Percentiles rank a stretch among this genome's conserved stretches.
These are phyloP conservation scores for Plusia festucae DNA, from an alignment of 2,888 invertebrate species.

Conservation along the genomic window DNA sequence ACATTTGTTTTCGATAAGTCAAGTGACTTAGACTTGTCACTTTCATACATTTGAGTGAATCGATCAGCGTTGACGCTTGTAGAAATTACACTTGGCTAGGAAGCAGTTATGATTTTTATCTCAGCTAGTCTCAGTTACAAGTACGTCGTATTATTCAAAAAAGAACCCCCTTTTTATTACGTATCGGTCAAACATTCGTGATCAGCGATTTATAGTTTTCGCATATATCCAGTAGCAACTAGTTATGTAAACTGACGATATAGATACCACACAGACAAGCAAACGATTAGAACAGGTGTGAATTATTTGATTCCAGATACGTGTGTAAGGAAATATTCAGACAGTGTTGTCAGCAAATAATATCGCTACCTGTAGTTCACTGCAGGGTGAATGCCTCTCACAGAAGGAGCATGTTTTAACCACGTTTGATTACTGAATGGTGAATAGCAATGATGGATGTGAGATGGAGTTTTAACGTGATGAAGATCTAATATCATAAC, in stretches of 20 bases:
- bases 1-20: no score
- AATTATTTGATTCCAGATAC: constrained; percentile 33
- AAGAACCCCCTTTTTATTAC: constrained; percentile 30
- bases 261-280: constrained; percentile 25
- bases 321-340: constrained; percentile 9
- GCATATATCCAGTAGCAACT: constrained; percentile 29
- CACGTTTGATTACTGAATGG: neutral
- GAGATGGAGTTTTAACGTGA: no score
- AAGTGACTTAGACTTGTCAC: no score
- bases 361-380: neutral
- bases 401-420: neutral
- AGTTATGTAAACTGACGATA: constrained; percentile 39
- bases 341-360: constrained; percentile 12
- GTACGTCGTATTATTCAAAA: constrained; percentile 21
- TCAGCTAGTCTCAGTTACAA: neutral
- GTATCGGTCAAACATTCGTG: constrained; percentile 49
- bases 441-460: no score
- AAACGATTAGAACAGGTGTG: constrained; percentile 21
- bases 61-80: no score
- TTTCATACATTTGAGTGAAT: no score
- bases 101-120: neutral
- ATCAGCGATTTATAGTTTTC: constrained; percentile 35
- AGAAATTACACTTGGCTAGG: no score
- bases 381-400: neutral
- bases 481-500: no score